Conservation (phyloP, 2,797 vertebrate genomes). For the Microtus californicus region DNA sequence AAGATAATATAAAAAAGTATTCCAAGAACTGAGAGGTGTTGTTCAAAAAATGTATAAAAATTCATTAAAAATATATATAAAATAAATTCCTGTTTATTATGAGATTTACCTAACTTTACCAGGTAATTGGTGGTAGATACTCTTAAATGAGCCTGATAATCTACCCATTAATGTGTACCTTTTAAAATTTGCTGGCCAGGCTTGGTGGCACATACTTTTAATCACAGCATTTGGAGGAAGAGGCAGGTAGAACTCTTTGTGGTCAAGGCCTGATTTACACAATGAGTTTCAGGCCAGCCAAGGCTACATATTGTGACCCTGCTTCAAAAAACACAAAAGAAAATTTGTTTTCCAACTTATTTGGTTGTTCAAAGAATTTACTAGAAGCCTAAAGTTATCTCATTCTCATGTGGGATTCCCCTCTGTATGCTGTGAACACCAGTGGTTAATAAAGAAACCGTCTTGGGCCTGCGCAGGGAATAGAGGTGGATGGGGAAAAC, state of each 20-base stretch:
- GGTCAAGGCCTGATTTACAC: neutral
- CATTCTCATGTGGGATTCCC: neutral
- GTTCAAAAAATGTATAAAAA: neutral
- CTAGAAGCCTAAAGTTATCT: neutral
- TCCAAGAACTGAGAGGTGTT: slow-evolving; percentile 7
- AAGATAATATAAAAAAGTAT: slow-evolving; percentile 2
- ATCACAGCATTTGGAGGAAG: neutral
- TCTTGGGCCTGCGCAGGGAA: no score
- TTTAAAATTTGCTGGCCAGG: neutral
- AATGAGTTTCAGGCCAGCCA: neutral
- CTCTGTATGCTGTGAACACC: no score
- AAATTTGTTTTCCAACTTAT: slow-evolving; percentile 3
- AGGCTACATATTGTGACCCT: neutral
- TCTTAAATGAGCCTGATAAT: slow-evolving; percentile 7
- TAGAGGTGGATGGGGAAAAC: no score
- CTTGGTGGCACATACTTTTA: neutral
- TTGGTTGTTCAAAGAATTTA: slow-evolving; percentile 34
- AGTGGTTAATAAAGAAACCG: no score
- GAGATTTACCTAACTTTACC: slow-evolving; percentile 34
- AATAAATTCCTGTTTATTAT: slow-evolving; percentile 19
- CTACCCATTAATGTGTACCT: slow-evolving; percentile 8
- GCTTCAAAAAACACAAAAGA: neutral
- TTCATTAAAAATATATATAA: slow-evolving; percentile 18
- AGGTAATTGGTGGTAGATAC: slow-evolving; percentile 8
- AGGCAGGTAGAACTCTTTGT: neutral